Percentiles rank a stretch among this genome's conserved stretches.
phyloP scores from a whole-genome alignment of 1,140 invertebrate species.

The Ganaspis sp. region DNA sequence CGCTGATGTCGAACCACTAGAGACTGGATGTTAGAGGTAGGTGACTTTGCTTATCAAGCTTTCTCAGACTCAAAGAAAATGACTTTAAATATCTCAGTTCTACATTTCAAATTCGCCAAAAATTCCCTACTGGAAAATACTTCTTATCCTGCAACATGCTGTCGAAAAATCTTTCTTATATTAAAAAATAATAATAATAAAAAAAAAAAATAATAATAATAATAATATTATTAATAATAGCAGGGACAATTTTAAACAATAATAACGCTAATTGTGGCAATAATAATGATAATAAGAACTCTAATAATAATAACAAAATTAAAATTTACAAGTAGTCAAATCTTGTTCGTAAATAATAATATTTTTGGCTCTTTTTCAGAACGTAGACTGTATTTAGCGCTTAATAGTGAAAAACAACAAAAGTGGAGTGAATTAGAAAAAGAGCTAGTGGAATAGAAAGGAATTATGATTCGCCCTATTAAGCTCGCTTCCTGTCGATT shows the following conservation, averaged over 20 bases:
- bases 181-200: too few species aligned
- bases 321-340: too few species aligned
- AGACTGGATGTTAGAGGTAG: not conserved
- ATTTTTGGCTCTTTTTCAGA: too few species aligned
- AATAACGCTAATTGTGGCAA: too few species aligned
- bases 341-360: too few species aligned
- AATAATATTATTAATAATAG: too few species aligned
- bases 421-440: not conserved
- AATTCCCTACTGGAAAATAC: not conserved
- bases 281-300: too few species aligned
- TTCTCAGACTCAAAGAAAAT: conserved; percentile 26
- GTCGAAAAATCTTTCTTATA: not conserved
- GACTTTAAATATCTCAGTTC: not conserved
- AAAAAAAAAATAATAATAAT: too few species aligned
- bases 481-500: conserved; percentile 27
- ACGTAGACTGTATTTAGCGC: too few species aligned
- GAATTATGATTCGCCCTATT: conserved; percentile 29
- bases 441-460: conserved; percentile 14
- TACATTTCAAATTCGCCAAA: not conserved
- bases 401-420: not conserved
- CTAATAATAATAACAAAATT: too few species aligned
- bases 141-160: not conserved
- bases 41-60: conserved; percentile 19
- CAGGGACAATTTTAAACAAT: too few species aligned
- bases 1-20: conserved; percentile 15